A percentile compares a stretch with the other conserved stretches of the same genome.
Conservation (phyloP, 1,140 invertebrate genomes). For the Drosophila burlai region DNA sequence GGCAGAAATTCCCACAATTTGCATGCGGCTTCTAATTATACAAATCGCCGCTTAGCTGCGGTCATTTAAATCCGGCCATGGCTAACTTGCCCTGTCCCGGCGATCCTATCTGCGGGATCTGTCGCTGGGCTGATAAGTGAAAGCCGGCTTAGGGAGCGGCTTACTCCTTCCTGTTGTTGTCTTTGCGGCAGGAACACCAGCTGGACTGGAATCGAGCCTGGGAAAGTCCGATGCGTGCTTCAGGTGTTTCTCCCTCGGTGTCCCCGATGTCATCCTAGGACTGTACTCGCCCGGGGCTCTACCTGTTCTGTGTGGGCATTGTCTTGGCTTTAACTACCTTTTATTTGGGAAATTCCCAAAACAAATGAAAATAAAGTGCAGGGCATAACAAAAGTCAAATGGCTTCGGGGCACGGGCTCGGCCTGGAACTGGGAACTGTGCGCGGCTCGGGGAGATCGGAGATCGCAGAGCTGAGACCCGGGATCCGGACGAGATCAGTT, state of each 20-base stretch:
- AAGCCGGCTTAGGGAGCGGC: conserved; percentile 75
- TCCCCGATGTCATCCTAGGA: conserved; percentile 58
- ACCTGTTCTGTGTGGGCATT: conserved; percentile 68
- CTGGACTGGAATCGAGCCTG: conserved; percentile 67
- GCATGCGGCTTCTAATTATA: conserved; percentile 83
- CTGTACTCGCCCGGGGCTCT: conserved; percentile 59
- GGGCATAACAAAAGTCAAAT: conserved; percentile 81
- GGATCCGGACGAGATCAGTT: conserved; percentile 56
- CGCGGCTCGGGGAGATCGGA: conserved; percentile 2
- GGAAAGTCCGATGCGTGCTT: conserved; percentile 67
- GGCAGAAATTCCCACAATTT: conserved; percentile 75
- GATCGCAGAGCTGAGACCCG: conserved; percentile 19
- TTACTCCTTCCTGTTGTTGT: conserved; percentile 73
- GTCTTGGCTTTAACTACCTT: conserved; percentile 78
- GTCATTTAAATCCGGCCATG: conserved; percentile 81
- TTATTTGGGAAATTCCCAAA: conserved; percentile 82
- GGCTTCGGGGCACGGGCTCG: conserved; percentile 69
- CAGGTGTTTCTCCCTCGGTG: conserved; percentile 63
- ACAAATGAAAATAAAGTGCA: conserved; percentile 83
- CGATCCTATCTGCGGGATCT: conserved; percentile 40
- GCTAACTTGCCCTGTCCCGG: conserved; percentile 68
- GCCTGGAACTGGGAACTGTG: conserved; percentile 6
- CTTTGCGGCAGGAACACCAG: conserved; percentile 55
- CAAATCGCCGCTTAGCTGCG: conserved; percentile 79
- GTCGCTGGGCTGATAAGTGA: conserved; percentile 65